Evolutionary conservation across 1,140 invertebrate genomes (phyloP), one percentile per base, ranked within the genome.

Genomic region (Brachionus plicatilis): DNA sequence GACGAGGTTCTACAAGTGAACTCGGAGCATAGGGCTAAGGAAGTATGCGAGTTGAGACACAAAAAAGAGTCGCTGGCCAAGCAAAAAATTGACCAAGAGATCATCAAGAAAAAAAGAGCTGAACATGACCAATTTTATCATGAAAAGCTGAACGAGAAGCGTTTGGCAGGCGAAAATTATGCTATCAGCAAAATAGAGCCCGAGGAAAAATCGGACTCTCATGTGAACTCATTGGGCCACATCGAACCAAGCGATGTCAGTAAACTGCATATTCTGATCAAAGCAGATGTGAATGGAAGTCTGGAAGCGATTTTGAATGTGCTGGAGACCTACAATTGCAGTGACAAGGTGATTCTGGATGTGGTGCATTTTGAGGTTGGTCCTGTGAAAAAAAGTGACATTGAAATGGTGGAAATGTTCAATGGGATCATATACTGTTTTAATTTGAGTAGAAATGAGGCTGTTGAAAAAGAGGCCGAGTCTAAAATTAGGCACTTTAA

Each of bases 281-380:
- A 84, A 88, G 89, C 88, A 70, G 91, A 91, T 88, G 91, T 91
- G 11, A 88, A 90, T 86, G 91, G 91, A 0, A 96, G 95, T 9
- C 92, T 97, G 8, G 96, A 99, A 90, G 96, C 97, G 1, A 95
- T 99, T 85, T 89, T 97, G 53, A 94, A 98, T 89, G 93, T 95
- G 37, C 88, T 99, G 29, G 94, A 95, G 76, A 95, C 95, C 0
- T 99, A 98, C 87, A 90, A 93, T 76, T 92, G 92, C 66, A 89
- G 93, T 85, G 90, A 93, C 5, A 90, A 92, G 33, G 96, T 96
- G 87, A 90, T 92, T 45, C 89, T 99, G 6, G 93, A 96, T 86
- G 88, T 99, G 5, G 92, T 99, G 20, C 93, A 96, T 88, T 96
- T 94, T 89, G 96, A 93, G 5, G 93, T 99, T 20, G 97, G 97